These are phyloP conservation scores for Megathymus violae DNA, from an alignment of 1,140 invertebrate species.

Conservation along the genomic window DNA sequence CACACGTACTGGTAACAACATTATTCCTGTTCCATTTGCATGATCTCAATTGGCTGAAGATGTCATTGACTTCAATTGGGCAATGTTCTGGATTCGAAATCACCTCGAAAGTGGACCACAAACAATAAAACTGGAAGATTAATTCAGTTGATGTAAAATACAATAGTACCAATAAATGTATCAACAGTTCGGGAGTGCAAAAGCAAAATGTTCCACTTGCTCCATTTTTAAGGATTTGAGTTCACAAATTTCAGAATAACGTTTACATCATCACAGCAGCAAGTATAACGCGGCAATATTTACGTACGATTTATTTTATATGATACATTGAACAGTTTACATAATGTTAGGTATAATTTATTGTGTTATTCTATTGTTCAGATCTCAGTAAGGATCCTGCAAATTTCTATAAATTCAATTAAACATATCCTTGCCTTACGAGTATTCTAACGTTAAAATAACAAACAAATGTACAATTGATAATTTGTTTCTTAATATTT, in stretches of 20 bases:
- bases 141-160: not conserved
- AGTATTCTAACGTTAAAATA: too few species aligned
- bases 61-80: slow-evolving; percentile 9
- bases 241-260: not conserved
- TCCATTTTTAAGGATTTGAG: not conserved
- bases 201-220: not conserved
- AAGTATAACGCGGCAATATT: not conserved
- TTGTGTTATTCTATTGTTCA: too few species aligned
- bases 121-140: slow-evolving; percentile 10
- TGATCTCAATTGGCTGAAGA: slow-evolving; percentile 7
- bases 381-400: too few species aligned
- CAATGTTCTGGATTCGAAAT: slow-evolving; percentile 8
- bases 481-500: too few species aligned
- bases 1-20: not conserved
- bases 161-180: not conserved
- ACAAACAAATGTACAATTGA: too few species aligned
- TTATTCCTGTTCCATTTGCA: slow-evolving; percentile 14
- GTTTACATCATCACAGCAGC: not conserved
- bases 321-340: too few species aligned
- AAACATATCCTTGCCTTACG: too few species aligned
- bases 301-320: too few species aligned
- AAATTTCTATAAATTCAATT: too few species aligned
- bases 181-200: not conserved
- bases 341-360: too few species aligned
- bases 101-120: slow-evolving; percentile 6